Conservation (phyloP, 2,888 invertebrate species). For the Diaphora mendica region DNA sequence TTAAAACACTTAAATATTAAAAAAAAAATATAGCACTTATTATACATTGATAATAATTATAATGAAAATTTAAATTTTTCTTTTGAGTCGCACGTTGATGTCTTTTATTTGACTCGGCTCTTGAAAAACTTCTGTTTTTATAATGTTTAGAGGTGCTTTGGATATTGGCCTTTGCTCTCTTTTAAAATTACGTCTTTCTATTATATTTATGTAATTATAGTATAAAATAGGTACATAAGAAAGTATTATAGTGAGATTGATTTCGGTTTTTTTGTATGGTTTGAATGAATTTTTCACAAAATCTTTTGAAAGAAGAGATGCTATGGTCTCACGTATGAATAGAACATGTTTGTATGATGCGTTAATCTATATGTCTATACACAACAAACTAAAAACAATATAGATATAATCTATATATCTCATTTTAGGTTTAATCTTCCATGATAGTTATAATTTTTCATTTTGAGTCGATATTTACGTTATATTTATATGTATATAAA, state of each 20-base stretch:
- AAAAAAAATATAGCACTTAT: neutral
- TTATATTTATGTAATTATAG: neutral
- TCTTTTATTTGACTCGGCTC: conserved; percentile 47
- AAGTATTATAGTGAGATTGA: neutral
- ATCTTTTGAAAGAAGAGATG: neutral
- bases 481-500: too few species aligned
- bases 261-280: too few species aligned
- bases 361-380: neutral
- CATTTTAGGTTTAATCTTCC: too few species aligned
- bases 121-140: conserved; percentile 21
- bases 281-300: too few species aligned
- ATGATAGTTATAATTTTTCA: too few species aligned
- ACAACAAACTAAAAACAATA: too few species aligned
- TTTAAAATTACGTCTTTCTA: neutral
- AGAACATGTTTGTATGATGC: neutral
- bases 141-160: conserved; percentile 4
- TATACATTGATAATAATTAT: neutral
- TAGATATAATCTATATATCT: too few species aligned
- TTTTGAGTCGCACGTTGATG: conserved; percentile 47
- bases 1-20: neutral
- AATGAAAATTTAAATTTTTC: conserved; percentile 11
- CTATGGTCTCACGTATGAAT: neutral
- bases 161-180: conserved; percentile 11
- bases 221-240: neutral
- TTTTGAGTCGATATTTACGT: too few species aligned